These are phyloP conservation scores for Carettochelys insculpta DNA, from an alignment of 2,113 vertebrate genomes.

Conservation along the genomic window DNA sequence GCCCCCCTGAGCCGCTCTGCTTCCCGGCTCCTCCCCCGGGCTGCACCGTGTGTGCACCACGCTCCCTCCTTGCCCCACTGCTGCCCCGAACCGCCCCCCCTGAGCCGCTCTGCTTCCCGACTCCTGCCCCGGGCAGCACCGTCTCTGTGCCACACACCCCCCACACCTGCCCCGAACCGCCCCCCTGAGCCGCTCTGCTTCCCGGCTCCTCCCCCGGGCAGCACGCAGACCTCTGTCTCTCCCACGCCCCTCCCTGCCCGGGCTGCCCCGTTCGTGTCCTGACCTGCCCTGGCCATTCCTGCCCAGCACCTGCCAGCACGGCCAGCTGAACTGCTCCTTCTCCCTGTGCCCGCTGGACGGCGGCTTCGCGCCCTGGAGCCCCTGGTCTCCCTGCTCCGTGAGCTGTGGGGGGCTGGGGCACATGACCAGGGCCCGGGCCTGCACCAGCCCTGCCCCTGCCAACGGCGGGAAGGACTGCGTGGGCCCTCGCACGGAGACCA, in stretches of 20 bases:
- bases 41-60: too few relatives aligned
- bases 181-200: too few relatives aligned
- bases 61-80: too few relatives aligned
- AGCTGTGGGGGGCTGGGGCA: slow-evolving; percentile 87
- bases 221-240: not conserved
- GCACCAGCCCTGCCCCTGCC: slow-evolving; percentile 69
- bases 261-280: too few relatives aligned
- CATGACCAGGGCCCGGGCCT: slow-evolving; percentile 78
- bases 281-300: not conserved
- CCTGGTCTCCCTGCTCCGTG: slow-evolving; percentile 83
- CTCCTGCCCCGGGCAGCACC: too few relatives aligned
- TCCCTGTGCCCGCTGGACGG: slow-evolving; percentile 74
- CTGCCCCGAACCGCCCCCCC: too few relatives aligned
- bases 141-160: too few relatives aligned
- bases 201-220: not conserved
- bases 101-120: too few relatives aligned
- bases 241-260: too few relatives aligned
- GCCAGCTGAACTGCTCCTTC: slow-evolving; percentile 81
- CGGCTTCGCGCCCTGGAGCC: slow-evolving; percentile 77
- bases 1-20: too few relatives aligned
- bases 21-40: too few relatives aligned
- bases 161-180: too few relatives aligned
- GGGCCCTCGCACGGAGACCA: slow-evolving; percentile 76
- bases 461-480: slow-evolving; percentile 77
- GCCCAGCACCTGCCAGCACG: slow-evolving; percentile 78